phyloP scores from a whole-genome alignment of 2,113 vertebrate species.

The Dunckerocampus dactyliophorus region DNA sequence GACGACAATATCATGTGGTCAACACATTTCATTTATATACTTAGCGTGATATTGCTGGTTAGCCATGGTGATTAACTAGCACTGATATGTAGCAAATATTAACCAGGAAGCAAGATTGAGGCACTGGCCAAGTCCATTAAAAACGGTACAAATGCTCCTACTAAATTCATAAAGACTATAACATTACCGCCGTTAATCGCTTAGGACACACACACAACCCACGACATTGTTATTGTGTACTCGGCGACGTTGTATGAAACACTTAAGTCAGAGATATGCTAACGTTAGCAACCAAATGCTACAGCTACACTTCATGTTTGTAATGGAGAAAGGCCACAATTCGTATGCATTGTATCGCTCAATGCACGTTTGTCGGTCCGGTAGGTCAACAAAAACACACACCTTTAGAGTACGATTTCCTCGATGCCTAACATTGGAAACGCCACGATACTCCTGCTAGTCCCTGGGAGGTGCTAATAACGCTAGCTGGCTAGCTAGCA shows the following conservation, averaged over 20 bases:
- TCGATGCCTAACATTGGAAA: slow-evolving; percentile 3
- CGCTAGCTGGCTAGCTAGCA: slow-evolving; percentile 15
- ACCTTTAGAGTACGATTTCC: background rate
- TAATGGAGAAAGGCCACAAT: background rate
- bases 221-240: background rate
- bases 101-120: slow-evolving; percentile 12
- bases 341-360: background rate
- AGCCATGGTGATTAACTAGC: background rate
- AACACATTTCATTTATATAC: too few species aligned
- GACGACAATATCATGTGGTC: too few species aligned
- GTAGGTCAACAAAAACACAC: background rate
- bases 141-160: too few species aligned
- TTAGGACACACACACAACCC: background rate
- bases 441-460: background rate
- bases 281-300: slow-evolving; percentile 31
- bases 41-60: background rate
- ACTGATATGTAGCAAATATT: slow-evolving; percentile 4
- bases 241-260: background rate
- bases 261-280: background rate
- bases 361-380: background rate
- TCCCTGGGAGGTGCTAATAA: background rate
- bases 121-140: background rate
- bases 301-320: background rate
- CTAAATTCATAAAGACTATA: too few species aligned
- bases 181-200: background rate